phyloP scores from a whole-genome alignment of 1,140 invertebrate genomes.

The Lepidurus arcticus region DNA sequence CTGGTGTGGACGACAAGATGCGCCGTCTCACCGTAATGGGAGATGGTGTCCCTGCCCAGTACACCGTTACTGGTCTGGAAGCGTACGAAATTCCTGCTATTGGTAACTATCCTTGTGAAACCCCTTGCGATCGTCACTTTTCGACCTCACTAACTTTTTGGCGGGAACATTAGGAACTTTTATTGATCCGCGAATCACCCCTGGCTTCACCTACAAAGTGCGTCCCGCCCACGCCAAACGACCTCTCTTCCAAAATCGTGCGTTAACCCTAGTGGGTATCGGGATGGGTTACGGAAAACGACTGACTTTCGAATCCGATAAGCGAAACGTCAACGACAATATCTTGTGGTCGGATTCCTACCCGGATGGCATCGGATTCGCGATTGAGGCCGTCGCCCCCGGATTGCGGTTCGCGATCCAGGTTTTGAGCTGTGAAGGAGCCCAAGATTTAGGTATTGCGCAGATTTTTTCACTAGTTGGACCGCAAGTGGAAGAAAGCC shows the following conservation, averaged over 20 bases:
- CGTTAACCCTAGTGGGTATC: slow-evolving; percentile 57
- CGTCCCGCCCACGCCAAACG: slow-evolving; percentile 54
- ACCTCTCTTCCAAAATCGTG: slow-evolving; percentile 58
- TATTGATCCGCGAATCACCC: slow-evolving; percentile 63
- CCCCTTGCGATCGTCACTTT: neutral
- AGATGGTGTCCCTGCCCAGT: slow-evolving; percentile 58
- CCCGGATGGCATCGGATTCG: slow-evolving; percentile 63
- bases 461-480: slow-evolving; percentile 36
- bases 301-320: slow-evolving; percentile 62
- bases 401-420: slow-evolving; percentile 58
- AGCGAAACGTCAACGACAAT: slow-evolving; percentile 55
- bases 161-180: slow-evolving; percentile 55
- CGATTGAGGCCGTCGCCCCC: slow-evolving; percentile 56
- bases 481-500: slow-evolving; percentile 39
- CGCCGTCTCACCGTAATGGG: slow-evolving; percentile 56
- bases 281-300: slow-evolving; percentile 71
- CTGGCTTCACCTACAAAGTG: slow-evolving; percentile 66
- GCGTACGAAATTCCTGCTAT: slow-evolving; percentile 66
- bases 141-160: neutral
- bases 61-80: slow-evolving; percentile 60
- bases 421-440: slow-evolving; percentile 36
- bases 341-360: slow-evolving; percentile 74
- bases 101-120: slow-evolving; percentile 48
- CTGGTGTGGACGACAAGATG: slow-evolving; percentile 54
- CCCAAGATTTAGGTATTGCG: slow-evolving; percentile 39